Evolutionary conservation across 1,140 invertebrate species (phyloP), one percentile per base, ranked within the genome.

Genomic region (Drosophila cardini): DNA sequence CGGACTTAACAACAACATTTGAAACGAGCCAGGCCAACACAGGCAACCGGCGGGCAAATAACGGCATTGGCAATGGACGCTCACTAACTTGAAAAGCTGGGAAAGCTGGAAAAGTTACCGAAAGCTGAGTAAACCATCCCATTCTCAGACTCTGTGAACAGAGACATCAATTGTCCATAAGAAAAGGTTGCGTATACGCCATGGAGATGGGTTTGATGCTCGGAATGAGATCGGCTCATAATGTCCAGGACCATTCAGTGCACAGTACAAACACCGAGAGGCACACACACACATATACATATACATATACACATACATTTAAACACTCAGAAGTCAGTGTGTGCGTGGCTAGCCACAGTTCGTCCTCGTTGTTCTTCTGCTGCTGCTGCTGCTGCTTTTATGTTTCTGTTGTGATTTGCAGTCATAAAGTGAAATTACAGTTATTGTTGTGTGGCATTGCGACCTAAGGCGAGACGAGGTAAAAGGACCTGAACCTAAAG

Each of bases 351-450:
- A 61, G 56, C 73, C 68, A 43, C 57, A 61, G 43, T 52, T 34
- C 48, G 68, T 76, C 55, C 67, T 69, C 40, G 55, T 61, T 71
- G 69, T 74, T 45, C 53, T 67, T 43, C 43, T 21, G 38, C 13
- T 53, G 32, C 58, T 64, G 26, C 67, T 77, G 45, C 69, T 72
- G 18, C 40, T 52, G 43, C 18, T 87, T 87, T 86, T 86, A 87
- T 86, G 83, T 71, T 87, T 80, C 77, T 72, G 84, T 84, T 89
- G 84, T 89, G 84, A 89, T 89, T 89, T 89, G 85, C 84, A 85
- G 84, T 90, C 84, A 89, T 89, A 89, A 89, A 89, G 84, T 81
- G 80, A 90, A 89, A 89, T 89, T 89, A 90, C 84, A 90, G 70
- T 89, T 89, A 84, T 84, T 85, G 80, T 85, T 87, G 83, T 62